These are phyloP conservation scores for Mormoops blainvillei DNA, from an alignment of 2,113 vertebrate genomes.

Conservation along the genomic window DNA sequence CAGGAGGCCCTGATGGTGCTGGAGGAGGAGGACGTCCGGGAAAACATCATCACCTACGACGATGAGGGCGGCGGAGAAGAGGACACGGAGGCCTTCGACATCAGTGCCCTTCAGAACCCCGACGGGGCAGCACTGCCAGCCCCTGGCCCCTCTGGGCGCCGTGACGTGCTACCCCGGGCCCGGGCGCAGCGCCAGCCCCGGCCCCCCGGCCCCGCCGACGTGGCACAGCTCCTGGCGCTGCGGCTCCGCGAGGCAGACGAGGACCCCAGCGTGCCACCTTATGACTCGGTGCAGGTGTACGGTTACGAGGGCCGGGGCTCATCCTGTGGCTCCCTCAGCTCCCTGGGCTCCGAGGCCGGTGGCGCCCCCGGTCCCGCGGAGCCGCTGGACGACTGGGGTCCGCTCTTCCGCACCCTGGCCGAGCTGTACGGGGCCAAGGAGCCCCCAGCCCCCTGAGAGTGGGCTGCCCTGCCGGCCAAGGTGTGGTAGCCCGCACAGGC, in stretches of 20 bases:
- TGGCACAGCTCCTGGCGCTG: constrained; percentile 87
- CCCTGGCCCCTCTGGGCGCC: constrained; percentile 69
- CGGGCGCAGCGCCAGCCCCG: constrained; percentile 76
- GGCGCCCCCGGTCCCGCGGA: constrained; percentile 31
- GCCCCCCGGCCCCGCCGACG: constrained; percentile 79
- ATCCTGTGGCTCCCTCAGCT: constrained; percentile 89
- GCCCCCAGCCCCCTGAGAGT: constrained; percentile 58
- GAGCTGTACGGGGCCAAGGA: constrained; percentile 87
- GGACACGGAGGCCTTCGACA: constrained; percentile 94
- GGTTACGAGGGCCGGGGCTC: constrained; percentile 91
- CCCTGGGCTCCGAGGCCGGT: constrained; percentile 82
- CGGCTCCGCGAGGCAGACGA: constrained; percentile 89
- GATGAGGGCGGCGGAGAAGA: constrained; percentile 92
- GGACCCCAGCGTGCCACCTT: constrained; percentile 89
- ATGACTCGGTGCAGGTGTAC: constrained; percentile 91
- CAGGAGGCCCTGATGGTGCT: constrained; percentile 87
- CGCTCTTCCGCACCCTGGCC: constrained; percentile 87
- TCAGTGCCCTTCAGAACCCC: constrained; percentile 87
- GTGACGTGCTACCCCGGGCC: constrained; percentile 77
- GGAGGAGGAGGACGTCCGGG: constrained; percentile 91
- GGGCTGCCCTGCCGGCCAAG: neutral
- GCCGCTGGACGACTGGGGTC: constrained; percentile 88
- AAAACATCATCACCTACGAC: constrained; percentile 94
- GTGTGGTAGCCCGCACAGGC: neutral
- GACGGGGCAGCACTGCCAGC: constrained; percentile 35